Conservation (phyloP, 2,113 vertebrate species). For the Dicentrarchus labrax region DNA sequence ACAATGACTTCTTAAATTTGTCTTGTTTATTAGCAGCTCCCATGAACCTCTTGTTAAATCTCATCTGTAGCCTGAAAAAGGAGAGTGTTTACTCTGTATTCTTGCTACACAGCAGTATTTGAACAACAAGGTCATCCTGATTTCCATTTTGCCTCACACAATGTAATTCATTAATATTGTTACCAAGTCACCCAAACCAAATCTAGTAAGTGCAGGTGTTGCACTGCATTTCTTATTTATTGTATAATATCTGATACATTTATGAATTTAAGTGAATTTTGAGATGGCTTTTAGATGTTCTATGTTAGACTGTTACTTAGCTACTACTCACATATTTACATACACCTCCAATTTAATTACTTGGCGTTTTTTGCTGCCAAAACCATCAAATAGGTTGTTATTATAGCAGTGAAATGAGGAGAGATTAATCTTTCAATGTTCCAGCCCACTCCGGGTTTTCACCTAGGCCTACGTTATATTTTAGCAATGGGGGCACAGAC, state of each 20-base stretch:
- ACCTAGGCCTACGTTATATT: conserved; percentile 67
- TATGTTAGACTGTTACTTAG: background rate
- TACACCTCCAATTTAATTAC: conserved; percentile 34
- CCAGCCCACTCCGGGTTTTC: conserved; percentile 25
- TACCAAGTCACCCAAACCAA: conserved; percentile 8
- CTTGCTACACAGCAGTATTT: conserved; percentile 8
- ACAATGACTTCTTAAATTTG: background rate
- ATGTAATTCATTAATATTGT: conserved; percentile 39
- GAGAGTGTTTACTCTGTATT: conserved; percentile 36
- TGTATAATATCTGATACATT: background rate
- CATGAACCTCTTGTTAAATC: conserved; percentile 9
- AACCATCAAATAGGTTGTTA: conserved; percentile 29
- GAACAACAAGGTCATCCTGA: conserved; percentile 47
- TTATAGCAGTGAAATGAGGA: conserved; percentile 37
- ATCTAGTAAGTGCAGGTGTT: background rate
- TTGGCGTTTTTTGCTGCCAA: background rate
- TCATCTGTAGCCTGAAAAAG: background rate
- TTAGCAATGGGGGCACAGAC: conserved; percentile 59
- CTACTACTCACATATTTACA: conserved; percentile 7
- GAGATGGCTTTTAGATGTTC: background rate
- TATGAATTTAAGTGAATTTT: background rate
- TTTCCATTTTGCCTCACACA: conserved; percentile 40
- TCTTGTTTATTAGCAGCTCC: conserved; percentile 3
- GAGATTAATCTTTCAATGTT: conserved; percentile 56
- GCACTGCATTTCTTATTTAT: conserved; percentile 11